A percentile compares a stretch with the other conserved stretches of the same genome.
Evolutionary conservation across 2,888 invertebrate species (phyloP).

Genomic region (Kryphioiulus occultus): DNA sequence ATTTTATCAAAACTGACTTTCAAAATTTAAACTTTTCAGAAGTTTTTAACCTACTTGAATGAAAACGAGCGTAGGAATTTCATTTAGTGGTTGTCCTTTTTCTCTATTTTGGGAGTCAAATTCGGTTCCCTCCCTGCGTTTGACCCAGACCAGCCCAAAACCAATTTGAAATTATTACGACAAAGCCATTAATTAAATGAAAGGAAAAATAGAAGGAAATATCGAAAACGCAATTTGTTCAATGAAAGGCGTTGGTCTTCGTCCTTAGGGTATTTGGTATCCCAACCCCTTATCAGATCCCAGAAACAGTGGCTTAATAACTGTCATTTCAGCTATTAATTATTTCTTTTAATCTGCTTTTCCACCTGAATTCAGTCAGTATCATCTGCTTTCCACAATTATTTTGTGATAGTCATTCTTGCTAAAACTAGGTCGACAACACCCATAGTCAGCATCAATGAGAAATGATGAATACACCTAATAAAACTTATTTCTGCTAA

Average conservation of each 20-base stretch:
- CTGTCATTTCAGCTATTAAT: not conserved
- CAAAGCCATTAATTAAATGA: not conserved
- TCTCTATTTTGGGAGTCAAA: not conserved
- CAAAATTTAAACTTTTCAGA: no score
- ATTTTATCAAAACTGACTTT: no score
- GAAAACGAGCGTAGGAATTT: not conserved
- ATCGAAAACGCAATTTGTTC: not conserved
- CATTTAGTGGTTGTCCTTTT: not conserved
- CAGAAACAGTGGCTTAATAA: not conserved
- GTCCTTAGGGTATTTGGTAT: not conserved
- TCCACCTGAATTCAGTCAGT: not conserved
- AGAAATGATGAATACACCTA: not conserved
- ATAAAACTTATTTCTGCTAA: not conserved
- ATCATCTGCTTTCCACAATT: not conserved
- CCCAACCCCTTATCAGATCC: not conserved
- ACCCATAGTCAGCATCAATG: not conserved
- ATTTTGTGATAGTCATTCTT: not conserved
- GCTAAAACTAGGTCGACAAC: conserved; percentile 8
- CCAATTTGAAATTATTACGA: not conserved
- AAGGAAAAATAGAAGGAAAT: not conserved
- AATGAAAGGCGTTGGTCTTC: conserved; percentile 30
- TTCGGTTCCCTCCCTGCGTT: not conserved
- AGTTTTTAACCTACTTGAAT: not conserved
- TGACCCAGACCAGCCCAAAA: conserved; percentile 30
- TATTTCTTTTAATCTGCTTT: not conserved